Evolutionary conservation across 2,888 invertebrate species (phyloP).

Genomic region (Rugalucina vietnamica): DNA sequence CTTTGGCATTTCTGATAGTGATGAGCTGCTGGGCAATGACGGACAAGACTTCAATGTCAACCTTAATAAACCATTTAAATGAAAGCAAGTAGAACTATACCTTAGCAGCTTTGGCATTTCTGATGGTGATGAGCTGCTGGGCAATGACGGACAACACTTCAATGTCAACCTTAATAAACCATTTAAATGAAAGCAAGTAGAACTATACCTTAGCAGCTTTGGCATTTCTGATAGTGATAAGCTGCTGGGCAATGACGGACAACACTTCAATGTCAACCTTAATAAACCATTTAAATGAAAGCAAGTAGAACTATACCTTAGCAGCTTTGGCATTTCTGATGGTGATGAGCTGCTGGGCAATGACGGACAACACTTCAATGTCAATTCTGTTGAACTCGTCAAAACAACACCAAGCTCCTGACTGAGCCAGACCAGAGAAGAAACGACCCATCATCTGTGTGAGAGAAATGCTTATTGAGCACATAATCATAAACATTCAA

Average conservation of each 20-base stretch:
- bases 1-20: conserved; percentile 94
- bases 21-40: conserved; percentile 96
- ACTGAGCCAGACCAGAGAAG: conserved; percentile 94
- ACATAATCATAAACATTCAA: no score
- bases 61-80: conserved; percentile 95
- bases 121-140: conserved; percentile 94
- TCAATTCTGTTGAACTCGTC: conserved; percentile 96
- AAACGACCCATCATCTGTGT: conserved; percentile 94
- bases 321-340: conserved; percentile 93
- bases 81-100: conserved; percentile 75
- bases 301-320: conserved; percentile 82
- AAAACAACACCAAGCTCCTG: conserved; percentile 96
- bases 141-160: conserved; percentile 96
- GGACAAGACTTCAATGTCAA: conserved; percentile 94
- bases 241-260: conserved; percentile 94
- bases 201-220: conserved; percentile 88
- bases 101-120: conserved; percentile 91
- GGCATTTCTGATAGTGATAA: conserved; percentile 94
- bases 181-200: conserved; percentile 87
- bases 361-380: conserved; percentile 94
- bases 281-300: neutral
- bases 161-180: conserved; percentile 95
- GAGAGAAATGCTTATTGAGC: conserved; percentile 12
- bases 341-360: conserved; percentile 94
- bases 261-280: conserved; percentile 95